A percentile compares a stretch with the other conserved stretches of the same genome.
phyloP scores from a whole-genome alignment of 2,113 vertebrate genomes.

The Dasyprocta punctata region DNA sequence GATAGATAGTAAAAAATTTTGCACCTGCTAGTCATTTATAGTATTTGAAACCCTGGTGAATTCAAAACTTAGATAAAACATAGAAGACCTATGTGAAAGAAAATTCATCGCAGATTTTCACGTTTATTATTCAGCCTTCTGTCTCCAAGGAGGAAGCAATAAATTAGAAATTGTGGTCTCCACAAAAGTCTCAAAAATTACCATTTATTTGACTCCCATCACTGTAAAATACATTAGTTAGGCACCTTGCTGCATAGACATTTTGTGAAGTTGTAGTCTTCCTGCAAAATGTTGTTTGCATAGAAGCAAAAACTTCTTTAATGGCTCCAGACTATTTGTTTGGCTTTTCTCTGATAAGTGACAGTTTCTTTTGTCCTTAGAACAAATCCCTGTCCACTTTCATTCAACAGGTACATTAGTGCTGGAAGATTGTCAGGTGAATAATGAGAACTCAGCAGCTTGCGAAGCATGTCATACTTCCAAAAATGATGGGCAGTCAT shows the following conservation, averaged over 20 bases:
- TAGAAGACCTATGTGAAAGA: background rate
- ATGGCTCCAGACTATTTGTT: conserved; percentile 40
- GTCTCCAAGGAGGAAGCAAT: background rate
- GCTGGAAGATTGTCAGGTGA: conserved; percentile 71
- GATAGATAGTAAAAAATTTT: background rate
- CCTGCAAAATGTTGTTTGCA: conserved; percentile 29
- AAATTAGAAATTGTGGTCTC: background rate
- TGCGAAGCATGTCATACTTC: conserved; percentile 79
- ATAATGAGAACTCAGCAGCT: conserved; percentile 80
- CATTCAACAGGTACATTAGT: conserved; percentile 80
- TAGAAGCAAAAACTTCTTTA: conserved; percentile 1
- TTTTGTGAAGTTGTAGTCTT: background rate
- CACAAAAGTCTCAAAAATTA: background rate
- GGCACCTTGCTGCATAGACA: background rate
- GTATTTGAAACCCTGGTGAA: background rate
- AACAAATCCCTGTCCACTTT: conserved; percentile 52
- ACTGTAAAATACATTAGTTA: background rate
- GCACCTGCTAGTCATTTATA: background rate
- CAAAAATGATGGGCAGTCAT: conserved; percentile 70
- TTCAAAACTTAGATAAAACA: background rate
- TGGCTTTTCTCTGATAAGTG: conserved; percentile 58
- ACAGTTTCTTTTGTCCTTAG: conserved; percentile 70
- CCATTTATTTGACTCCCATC: background rate
- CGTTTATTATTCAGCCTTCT: background rate
- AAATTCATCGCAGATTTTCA: background rate